A percentile compares a stretch with the other conserved stretches of the same genome.
phyloP scores from a whole-genome alignment of 2,797 vertebrate species.

The Rhincodon typus region DNA sequence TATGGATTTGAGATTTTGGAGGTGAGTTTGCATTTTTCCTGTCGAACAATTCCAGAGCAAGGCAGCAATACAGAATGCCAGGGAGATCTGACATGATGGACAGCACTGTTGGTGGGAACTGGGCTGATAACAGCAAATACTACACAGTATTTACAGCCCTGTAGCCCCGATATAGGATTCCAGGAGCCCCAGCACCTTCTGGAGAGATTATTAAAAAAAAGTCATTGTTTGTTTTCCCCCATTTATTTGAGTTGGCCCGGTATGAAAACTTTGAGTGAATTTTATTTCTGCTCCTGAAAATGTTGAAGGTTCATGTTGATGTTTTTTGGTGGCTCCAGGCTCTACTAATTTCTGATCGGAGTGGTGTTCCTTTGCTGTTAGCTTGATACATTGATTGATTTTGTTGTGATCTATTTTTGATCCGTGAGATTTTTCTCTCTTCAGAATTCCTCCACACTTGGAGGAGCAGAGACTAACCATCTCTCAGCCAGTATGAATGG shows the following conservation, averaged over 20 bases:
- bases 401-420: not conserved
- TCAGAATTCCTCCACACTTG: not conserved
- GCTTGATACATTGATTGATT: not conserved
- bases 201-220: not conserved
- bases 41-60: not conserved
- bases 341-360: not conserved
- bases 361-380: not conserved
- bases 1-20: slow-evolving; percentile 69
- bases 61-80: not conserved
- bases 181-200: not conserved
- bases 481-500: not conserved
- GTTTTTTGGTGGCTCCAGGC: not conserved
- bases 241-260: not conserved
- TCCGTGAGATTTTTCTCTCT: not conserved
- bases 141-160: not conserved
- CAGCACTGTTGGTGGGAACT: not conserved
- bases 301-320: not conserved
- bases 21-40: slow-evolving; percentile 48
- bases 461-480: not conserved
- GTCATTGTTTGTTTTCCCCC: too few species aligned
- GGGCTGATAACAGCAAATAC: not conserved
- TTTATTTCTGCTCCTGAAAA: not conserved
- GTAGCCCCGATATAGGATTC: not conserved
- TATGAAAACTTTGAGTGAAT: not conserved
- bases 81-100: too few species aligned